Evolutionary conservation across 2,888 invertebrate species (phyloP).

Genomic region (Rhodophaea formosa): DNA sequence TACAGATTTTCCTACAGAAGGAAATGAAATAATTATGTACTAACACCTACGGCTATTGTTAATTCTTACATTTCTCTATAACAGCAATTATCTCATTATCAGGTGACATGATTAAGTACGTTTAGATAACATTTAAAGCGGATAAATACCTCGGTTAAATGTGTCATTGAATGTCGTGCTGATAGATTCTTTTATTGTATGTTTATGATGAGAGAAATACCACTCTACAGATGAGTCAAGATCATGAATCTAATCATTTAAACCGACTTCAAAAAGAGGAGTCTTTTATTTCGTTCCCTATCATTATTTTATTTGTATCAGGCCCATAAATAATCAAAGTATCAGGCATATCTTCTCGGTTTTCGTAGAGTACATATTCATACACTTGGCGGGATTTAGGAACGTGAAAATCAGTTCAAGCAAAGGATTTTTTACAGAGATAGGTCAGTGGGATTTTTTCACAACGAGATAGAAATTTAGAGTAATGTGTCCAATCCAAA

Average conservation of each 20-base stretch:
- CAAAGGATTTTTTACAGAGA: no score
- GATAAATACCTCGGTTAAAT: conserved; percentile 7
- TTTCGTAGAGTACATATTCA: no score
- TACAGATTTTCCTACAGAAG: not conserved
- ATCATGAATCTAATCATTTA: not conserved
- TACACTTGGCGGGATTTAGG: no score
- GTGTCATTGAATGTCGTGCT: not conserved
- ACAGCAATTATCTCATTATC: conserved; percentile 6
- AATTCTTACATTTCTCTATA: conserved; percentile 1
- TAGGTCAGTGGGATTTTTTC: no score
- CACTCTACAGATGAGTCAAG: not conserved
- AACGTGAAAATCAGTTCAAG: no score
- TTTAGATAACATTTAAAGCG: conserved; percentile 21
- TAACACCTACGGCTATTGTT: not conserved
- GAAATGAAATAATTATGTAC: not conserved
- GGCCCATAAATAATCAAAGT: no score
- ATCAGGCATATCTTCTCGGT: no score
- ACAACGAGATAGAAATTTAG: no score
- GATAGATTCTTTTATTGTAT: not conserved
- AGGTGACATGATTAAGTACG: conserved; percentile 17
- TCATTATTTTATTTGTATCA: no score
- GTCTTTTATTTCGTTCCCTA: no score
- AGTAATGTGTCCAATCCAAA: no score
- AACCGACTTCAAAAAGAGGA: no score
- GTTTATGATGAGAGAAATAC: not conserved